A percentile compares a stretch with the other conserved stretches of the same genome.
These are phyloP conservation scores for Cheilosia urbana DNA, from an alignment of 2,888 invertebrate genomes.

Conservation along the genomic window DNA sequence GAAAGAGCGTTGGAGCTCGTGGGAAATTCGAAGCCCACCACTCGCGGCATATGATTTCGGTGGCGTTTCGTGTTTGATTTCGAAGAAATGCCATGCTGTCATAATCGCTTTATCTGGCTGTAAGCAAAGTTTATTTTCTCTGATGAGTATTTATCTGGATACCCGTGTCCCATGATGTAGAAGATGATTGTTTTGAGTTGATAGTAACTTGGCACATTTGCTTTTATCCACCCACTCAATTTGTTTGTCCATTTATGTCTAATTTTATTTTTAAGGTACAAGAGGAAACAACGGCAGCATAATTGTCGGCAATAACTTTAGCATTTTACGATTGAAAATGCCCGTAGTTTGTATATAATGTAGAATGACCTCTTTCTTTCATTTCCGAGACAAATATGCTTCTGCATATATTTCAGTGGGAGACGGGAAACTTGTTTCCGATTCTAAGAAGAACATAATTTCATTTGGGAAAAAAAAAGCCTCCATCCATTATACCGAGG, in stretches of 20 bases:
- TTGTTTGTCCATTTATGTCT: background rate
- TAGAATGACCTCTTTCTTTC: background rate
- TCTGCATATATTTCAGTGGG: background rate
- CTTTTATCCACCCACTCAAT: slow-evolving; percentile 19
- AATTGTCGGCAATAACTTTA: slow-evolving; percentile 5
- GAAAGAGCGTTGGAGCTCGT: slow-evolving; percentile 32
- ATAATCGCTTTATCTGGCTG: slow-evolving; percentile 28
- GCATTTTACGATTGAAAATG: slow-evolving; percentile 6
- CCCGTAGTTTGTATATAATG: slow-evolving; percentile 3
- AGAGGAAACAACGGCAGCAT: background rate
- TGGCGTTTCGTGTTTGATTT: slow-evolving; percentile 47
- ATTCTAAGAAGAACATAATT: slow-evolving; percentile 47
- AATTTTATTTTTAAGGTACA: background rate
- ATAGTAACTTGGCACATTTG: slow-evolving; percentile 9
- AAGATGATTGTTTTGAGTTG: slow-evolving; percentile 26
- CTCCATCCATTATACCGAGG: slow-evolving; percentile 18
- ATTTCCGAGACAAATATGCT: slow-evolving; percentile 1
- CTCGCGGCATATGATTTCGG: slow-evolving; percentile 34
- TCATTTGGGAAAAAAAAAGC: background rate
- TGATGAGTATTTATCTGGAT: background rate
- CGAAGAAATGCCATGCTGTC: slow-evolving; percentile 66
- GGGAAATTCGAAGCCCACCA: slow-evolving; percentile 54
- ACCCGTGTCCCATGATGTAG: slow-evolving; percentile 15
- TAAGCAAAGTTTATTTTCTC: slow-evolving; percentile 33
- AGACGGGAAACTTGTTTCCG: slow-evolving; percentile 9